phyloP scores from a whole-genome alignment of 2,888 invertebrate species.

The Chrysolina oricalcia region DNA sequence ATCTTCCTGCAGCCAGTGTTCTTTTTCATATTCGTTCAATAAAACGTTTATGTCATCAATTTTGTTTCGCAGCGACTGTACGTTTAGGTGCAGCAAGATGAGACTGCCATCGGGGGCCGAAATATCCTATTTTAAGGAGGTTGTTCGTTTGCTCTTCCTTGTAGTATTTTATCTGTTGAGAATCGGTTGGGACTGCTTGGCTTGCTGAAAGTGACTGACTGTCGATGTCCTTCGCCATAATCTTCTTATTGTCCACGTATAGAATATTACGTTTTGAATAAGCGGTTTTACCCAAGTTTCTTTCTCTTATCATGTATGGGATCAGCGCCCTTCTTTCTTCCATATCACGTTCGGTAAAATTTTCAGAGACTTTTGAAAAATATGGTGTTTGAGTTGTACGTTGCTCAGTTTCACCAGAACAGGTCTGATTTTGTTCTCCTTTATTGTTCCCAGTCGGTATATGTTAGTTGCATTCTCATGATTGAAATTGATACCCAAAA shows the following conservation, averaged over 20 bases:
- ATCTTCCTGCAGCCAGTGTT: too few species aligned
- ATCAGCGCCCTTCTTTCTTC: constrained; percentile 20
- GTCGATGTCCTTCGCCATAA: constrained; percentile 12
- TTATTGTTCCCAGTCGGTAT: constrained; percentile 12
- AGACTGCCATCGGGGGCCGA: constrained; percentile 1
- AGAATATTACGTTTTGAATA: constrained; percentile 19
- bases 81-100: too few species aligned
- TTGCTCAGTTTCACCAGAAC: constrained; percentile 30
- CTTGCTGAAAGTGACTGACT: not conserved
- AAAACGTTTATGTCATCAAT: constrained; percentile 25
- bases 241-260: constrained; percentile 21
- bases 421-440: constrained; percentile 25
- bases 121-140: constrained; percentile 15
- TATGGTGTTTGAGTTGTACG: constrained; percentile 25
- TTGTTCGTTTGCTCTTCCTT: constrained; percentile 25
- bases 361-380: constrained; percentile 10
- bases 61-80: too few species aligned
- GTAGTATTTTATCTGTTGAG: not conserved
- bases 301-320: constrained; percentile 19
- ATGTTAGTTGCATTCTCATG: constrained; percentile 25
- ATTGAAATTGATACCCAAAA: constrained; percentile 9
- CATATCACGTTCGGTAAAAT: constrained; percentile 28
- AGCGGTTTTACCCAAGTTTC: constrained; percentile 19
- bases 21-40: constrained; percentile 16
- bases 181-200: not conserved